Conservation (phyloP, 2,113 vertebrate genomes). For the Psittacara wagleri region DNA sequence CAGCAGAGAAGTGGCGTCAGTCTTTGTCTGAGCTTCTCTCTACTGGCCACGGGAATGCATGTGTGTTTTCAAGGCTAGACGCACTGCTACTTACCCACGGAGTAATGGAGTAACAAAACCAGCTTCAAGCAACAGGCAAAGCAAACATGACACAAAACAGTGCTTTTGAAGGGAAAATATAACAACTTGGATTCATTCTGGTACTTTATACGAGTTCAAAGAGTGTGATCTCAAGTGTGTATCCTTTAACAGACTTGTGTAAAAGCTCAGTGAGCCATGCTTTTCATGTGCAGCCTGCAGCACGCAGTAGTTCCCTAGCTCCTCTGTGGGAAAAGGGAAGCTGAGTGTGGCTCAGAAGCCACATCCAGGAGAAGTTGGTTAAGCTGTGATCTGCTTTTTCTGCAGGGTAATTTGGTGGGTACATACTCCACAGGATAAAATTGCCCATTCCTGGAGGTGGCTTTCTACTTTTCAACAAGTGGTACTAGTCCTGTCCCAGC, state of each 20-base stretch:
- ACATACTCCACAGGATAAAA: not conserved
- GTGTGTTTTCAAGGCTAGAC: not conserved
- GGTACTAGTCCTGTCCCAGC: not conserved
- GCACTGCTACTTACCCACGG: accelerated
- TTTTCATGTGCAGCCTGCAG: not conserved
- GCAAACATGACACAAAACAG: not conserved
- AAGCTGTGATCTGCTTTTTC: not conserved
- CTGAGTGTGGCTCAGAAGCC: not conserved
- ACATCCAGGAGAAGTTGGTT: not conserved
- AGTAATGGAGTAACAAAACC: not conserved
- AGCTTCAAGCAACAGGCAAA: not conserved
- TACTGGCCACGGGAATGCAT: not conserved
- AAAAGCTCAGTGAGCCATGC: not conserved
- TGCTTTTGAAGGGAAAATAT: not conserved
- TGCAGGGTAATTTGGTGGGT: not conserved
- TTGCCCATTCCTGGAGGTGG: not conserved
- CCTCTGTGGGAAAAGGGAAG: not conserved
- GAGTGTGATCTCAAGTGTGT: not conserved
- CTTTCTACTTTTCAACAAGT: not conserved
- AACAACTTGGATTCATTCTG: not conserved
- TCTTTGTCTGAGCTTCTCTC: not conserved
- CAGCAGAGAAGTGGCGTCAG: not conserved
- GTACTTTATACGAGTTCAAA: not conserved
- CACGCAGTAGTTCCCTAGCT: not conserved
- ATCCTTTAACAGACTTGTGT: not conserved